Evolutionary conservation across 2,888 invertebrate genomes (phyloP), one percentile per base, ranked within the genome.

Genomic region (Alitta virens): DNA sequence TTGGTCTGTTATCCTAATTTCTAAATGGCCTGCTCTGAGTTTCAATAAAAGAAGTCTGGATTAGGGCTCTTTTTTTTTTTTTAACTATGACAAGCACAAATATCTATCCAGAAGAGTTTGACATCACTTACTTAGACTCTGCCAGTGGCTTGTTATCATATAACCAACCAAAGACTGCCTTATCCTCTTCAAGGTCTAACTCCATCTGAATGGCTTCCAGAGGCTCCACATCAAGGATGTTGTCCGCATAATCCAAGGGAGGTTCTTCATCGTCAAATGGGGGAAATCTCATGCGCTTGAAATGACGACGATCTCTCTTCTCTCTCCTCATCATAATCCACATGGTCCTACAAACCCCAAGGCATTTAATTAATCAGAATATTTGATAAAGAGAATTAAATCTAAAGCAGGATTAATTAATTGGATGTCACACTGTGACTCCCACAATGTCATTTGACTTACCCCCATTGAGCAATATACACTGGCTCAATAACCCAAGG

Each of bases 241-340:
- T 99, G 82, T 99, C 99, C 7, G 98, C 98, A 82, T 99, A 99
- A 83, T 99, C 99, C 46, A 99, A 84, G 0, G 99, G 99, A 53
- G 99, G 99, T 85, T 99, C 99, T 83, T 99, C 99, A 83, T 99
- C 99, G 81, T 99, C 99, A 82, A 99, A 99, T 0, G 99, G 99
- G 16, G 99, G 99, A 82, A 99, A 99, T 71, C 99, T 87, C 99
- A 99, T 99, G 72, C 99, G 86, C 83, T 99, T 99, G 82, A 99
- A 99, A 82, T 99, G 99, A 33, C 98, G 88, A 80, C 99, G 90
- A 85, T 99, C 99, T 68, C 99, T 87, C 83, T 99, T 99, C 80
- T 99, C 98, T 72, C 99, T 87, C 71, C 99, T 86, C 98, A 99
- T 98, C 97, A 99, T 99, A 72, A 99, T 98, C 99, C 99, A 99